A percentile compares a stretch with the other conserved stretches of the same genome.
Conservation (phyloP, 2,888 invertebrate genomes). For the Leucoma salicis region DNA sequence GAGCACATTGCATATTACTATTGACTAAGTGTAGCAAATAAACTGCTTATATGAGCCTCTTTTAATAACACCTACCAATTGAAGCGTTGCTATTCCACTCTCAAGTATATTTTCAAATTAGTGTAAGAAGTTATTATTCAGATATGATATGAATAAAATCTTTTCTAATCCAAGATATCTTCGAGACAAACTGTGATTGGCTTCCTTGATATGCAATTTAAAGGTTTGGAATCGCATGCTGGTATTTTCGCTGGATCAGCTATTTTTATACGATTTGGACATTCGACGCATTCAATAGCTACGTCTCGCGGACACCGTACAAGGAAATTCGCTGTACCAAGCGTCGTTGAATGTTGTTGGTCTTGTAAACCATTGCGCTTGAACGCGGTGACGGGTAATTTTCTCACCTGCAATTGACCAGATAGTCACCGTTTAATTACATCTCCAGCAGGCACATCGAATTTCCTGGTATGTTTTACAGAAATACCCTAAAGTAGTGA, state of each 20-base stretch:
- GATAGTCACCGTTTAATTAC: slow-evolving; percentile 50
- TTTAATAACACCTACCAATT: no score
- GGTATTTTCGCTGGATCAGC: slow-evolving; percentile 64
- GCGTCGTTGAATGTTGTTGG: slow-evolving; percentile 64
- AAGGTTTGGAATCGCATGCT: slow-evolving; percentile 29
- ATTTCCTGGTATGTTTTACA: slow-evolving; percentile 18
- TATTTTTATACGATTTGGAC: slow-evolving; percentile 43
- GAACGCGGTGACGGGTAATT: slow-evolving; percentile 68
- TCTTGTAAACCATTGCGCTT: slow-evolving; percentile 77
- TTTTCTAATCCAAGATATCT: slow-evolving; percentile 56
- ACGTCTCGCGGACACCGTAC: slow-evolving; percentile 60
- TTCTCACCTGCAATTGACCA: slow-evolving; percentile 70
- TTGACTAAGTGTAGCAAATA: no score
- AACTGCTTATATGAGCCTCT: no score
- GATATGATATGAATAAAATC: no score
- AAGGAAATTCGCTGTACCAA: slow-evolving; percentile 67
- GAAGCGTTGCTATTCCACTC: no score
- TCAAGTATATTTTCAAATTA: no score
- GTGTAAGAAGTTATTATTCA: no score
- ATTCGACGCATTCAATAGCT: slow-evolving; percentile 54
- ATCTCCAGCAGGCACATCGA: slow-evolving; percentile 20
- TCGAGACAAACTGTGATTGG: slow-evolving; percentile 60
- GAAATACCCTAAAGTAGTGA: no score
- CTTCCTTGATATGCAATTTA: slow-evolving; percentile 32
- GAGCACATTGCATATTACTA: no score